These are phyloP conservation scores for Ptychodera flava DNA, from an alignment of 35 echinoderm and acorn worm genomes.

Conservation along the genomic window DNA sequence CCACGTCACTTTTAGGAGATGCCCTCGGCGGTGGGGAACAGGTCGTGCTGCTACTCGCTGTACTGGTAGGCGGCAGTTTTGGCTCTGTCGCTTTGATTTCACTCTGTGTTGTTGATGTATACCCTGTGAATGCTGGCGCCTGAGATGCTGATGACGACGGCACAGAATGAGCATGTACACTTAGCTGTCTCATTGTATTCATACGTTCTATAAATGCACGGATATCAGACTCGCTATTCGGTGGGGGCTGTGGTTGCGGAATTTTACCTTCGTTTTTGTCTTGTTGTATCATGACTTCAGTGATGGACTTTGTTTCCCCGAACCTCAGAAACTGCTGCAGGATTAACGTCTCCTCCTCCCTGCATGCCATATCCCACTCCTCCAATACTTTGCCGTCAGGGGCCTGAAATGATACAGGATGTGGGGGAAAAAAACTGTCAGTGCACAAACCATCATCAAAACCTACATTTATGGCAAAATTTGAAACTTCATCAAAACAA, in stretches of 20 bases:
- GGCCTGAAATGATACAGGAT: slow-evolving; percentile 16
- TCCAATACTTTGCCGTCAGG: slow-evolving; percentile 27
- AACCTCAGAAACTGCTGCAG: slow-evolving; percentile 49
- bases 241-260: background rate
- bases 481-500: too few species aligned
- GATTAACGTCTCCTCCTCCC: slow-evolving; percentile 30
- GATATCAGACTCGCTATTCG: slow-evolving; percentile 30
- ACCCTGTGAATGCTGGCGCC: background rate
- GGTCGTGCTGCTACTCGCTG: background rate
- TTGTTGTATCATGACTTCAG: slow-evolving; percentile 32
- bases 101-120: background rate
- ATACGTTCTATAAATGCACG: slow-evolving; percentile 34
- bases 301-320: slow-evolving; percentile 39
- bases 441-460: too few species aligned
- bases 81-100: background rate
- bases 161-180: background rate
- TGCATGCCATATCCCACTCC: background rate
- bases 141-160: background rate
- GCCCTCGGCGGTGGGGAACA: background rate
- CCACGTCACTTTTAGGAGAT: background rate
- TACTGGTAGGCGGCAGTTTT: background rate
- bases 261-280: background rate
- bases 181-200: background rate
- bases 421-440: too few species aligned
- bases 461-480: too few species aligned